A percentile compares a stretch with the other conserved stretches of the same genome.
Evolutionary conservation across 2,113 vertebrate species (phyloP).

Genomic region (Gallinago media): DNA sequence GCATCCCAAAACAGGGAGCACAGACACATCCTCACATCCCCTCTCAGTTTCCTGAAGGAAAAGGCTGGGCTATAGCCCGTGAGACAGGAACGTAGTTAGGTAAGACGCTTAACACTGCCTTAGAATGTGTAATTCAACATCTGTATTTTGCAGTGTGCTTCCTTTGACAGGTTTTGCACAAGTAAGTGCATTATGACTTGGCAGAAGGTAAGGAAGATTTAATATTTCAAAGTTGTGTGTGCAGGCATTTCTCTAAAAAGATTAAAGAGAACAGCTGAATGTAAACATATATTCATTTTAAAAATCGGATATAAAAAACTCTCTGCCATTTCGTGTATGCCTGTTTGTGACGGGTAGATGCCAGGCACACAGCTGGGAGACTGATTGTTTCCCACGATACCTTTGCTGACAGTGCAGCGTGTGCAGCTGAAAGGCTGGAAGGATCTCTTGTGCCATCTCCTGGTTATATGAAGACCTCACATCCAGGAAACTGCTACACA

Average conservation of each 20-base stretch:
- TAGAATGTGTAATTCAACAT: not conserved
- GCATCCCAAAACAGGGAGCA: not conserved
- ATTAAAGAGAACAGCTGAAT: not conserved
- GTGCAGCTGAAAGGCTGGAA: not conserved
- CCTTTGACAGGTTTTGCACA: not conserved
- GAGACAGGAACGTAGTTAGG: not conserved
- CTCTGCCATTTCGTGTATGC: not conserved
- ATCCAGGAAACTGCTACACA: not conserved
- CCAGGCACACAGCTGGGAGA: not conserved
- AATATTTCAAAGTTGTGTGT: not conserved
- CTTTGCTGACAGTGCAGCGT: accelerated
- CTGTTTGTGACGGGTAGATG: not conserved
- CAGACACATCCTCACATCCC: not conserved
- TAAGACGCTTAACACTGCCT: not conserved
- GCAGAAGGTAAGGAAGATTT: not conserved
- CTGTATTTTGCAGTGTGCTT: accelerated
- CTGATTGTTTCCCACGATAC: accelerated
- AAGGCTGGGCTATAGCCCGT: not conserved
- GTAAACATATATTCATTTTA: not conserved
- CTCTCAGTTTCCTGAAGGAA: not conserved
- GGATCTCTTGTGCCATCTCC: conserved; percentile 49
- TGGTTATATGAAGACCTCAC: not conserved
- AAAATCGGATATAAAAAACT: not conserved
- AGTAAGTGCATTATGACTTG: not conserved
- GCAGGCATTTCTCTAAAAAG: not conserved